Evolutionary conservation across 2,797 vertebrate genomes (phyloP), one percentile per base, ranked within the genome.

Genomic region (Pseudotriccus pelzelni): DNA sequence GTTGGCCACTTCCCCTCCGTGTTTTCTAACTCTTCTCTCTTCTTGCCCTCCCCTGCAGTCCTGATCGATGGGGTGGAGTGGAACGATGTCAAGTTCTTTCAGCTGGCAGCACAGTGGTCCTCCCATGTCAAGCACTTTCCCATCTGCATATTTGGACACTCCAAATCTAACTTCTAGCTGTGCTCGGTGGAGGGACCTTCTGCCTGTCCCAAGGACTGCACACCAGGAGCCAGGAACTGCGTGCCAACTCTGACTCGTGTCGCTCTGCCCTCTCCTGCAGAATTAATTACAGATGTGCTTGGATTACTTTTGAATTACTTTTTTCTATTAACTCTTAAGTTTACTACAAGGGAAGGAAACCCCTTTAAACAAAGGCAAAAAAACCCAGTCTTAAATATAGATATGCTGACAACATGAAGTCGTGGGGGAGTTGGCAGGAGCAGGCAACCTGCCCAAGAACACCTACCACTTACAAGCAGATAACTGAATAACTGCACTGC

Each of bases 81-180:
- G 99, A 99, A 99, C 4, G 99, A 99, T 2, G 99, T 99, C 72
- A 99, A 99, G 98, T 99, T 99, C 98, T 99, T 99, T 97, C 99
- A 99, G 98, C 98, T 99, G 96, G 99, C 99, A 7, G 99, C 99
- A 36, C 99, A 99, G 97, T 99, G 99, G 99, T 99, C 99, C 22
- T 99, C 99, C 46, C 99, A 99, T 5, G 99, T 99, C 97, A 99
- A 99, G 97, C 99, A 99, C 98, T 99, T 99, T 96, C 99, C 99
- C 81, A 99, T 99, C 90, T 99, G 99, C 96, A 98, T 99, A 97
- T 99, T 99, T 75, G 99, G 99, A 97, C 99, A 99, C 98, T 97
- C 98, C 36, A 99, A 99, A 98, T 98, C 98, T 89, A 97, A 98
- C 63, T 99, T 99, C 97, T 99, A 99, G 97, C 97, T 27, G 4